Conservation (phyloP, 2,888 invertebrate species). For the Ochropleura leucogaster region DNA sequence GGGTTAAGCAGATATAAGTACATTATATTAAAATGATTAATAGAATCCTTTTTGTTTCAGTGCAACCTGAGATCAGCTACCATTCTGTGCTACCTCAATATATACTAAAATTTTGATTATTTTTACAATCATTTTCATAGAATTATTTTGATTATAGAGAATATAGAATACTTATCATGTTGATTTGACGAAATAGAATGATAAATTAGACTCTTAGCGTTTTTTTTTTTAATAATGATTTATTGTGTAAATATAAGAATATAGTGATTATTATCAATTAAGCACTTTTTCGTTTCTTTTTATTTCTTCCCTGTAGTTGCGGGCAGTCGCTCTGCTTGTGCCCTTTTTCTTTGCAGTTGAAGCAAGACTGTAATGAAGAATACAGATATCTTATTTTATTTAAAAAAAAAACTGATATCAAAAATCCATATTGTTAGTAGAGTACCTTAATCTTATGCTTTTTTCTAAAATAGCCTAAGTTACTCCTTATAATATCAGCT, state of each 20-base stretch:
- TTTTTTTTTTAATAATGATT: conserved; percentile 63
- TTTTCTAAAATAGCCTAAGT: too few species aligned
- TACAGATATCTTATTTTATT: background rate
- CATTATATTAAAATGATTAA: background rate
- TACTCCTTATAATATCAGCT: too few species aligned
- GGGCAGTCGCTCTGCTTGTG: conserved; percentile 91
- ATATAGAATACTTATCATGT: conserved; percentile 69
- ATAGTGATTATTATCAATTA: conserved; percentile 67
- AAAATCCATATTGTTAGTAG: too few species aligned
- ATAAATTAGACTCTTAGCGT: conserved; percentile 66
- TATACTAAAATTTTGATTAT: conserved; percentile 49
- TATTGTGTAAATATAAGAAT: conserved; percentile 73
- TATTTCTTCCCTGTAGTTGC: conserved; percentile 74
- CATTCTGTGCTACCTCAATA: conserved; percentile 32
- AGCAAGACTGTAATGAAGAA: conserved; percentile 88
- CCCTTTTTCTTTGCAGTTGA: conserved; percentile 89
- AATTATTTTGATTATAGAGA: conserved; percentile 61
- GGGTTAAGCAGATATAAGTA: too few species aligned
- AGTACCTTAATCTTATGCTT: too few species aligned
- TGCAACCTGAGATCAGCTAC: conserved; percentile 55
- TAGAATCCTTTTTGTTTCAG: conserved; percentile 65
- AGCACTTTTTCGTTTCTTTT: conserved; percentile 79
- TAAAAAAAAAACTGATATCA: too few species aligned
- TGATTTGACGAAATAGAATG: conserved; percentile 66
- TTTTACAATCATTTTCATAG: conserved; percentile 67